These are phyloP conservation scores for Lepidurus packardi DNA, from an alignment of 1,140 invertebrate species.

Conservation along the genomic window DNA sequence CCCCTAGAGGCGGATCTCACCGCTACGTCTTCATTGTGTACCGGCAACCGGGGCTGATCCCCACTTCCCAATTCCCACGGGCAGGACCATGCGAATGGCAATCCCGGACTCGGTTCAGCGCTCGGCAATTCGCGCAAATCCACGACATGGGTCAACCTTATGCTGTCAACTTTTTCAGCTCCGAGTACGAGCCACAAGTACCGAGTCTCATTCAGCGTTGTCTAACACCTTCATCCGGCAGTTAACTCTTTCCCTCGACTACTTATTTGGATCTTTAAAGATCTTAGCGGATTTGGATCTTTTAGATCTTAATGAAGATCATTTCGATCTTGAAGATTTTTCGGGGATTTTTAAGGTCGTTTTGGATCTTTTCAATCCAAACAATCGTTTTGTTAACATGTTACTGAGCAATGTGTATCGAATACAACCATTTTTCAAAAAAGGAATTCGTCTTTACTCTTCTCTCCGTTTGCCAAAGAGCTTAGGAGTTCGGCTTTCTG, in stretches of 20 bases:
- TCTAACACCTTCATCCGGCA: not conserved
- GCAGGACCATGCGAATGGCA: constrained; percentile 28
- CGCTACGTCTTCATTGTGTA: constrained; percentile 32
- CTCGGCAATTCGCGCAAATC: constrained; percentile 26
- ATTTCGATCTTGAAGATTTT: too few relatives aligned
- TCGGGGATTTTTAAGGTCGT: too few relatives aligned
- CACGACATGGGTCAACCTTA: constrained; percentile 26
- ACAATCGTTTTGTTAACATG: not conserved
- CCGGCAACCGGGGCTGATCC: constrained; percentile 23
- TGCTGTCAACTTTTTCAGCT: constrained; percentile 32
- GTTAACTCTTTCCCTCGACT: not conserved
- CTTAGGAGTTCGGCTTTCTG: not conserved
- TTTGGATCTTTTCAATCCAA: too few relatives aligned
- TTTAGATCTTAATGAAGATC: too few relatives aligned
- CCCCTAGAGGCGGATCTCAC: constrained; percentile 29
- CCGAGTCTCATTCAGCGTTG: constrained; percentile 26
- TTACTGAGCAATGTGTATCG: not conserved
- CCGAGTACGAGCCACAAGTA: constrained; percentile 26
- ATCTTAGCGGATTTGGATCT: not conserved
- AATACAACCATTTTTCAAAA: not conserved
- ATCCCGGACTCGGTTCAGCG: constrained; percentile 27
- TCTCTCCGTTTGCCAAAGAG: not conserved
- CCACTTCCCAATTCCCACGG: constrained; percentile 23
- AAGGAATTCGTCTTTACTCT: not conserved
- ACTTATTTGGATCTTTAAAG: not conserved